Evolutionary conservation across 2,888 invertebrate genomes (phyloP).

Genomic region (Microdon myrmicae): DNA sequence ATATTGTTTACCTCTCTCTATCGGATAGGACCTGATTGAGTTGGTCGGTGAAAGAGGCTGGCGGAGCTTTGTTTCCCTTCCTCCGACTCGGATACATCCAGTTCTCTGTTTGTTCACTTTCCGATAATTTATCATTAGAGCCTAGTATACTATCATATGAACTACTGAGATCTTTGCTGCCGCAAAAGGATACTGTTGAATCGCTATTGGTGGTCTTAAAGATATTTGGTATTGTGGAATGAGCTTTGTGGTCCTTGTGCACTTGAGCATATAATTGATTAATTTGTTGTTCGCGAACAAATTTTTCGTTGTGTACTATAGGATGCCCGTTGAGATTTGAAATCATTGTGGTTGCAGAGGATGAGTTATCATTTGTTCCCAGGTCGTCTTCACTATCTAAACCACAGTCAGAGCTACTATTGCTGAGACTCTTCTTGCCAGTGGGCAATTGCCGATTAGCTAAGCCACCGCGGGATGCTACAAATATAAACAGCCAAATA

Average conservation of each 20-base stretch:
- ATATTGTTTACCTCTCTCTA: slow-evolving; percentile 74
- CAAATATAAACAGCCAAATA: neutral
- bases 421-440: slow-evolving; percentile 69
- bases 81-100: slow-evolving; percentile 67
- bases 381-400: slow-evolving; percentile 67
- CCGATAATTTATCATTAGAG: slow-evolving; percentile 66
- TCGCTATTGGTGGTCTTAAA: slow-evolving; percentile 65
- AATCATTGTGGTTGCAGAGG: slow-evolving; percentile 72
- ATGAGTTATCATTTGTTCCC: slow-evolving; percentile 60
- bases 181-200: slow-evolving; percentile 44
- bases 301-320: slow-evolving; percentile 56
- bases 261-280: slow-evolving; percentile 69
- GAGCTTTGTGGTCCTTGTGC: slow-evolving; percentile 68
- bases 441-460: slow-evolving; percentile 78
- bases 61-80: slow-evolving; percentile 71
- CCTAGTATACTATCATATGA: slow-evolving; percentile 67
- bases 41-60: slow-evolving; percentile 85
- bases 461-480: slow-evolving; percentile 79
- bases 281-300: slow-evolving; percentile 62
- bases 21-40: slow-evolving; percentile 88
- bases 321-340: slow-evolving; percentile 64
- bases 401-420: slow-evolving; percentile 80
- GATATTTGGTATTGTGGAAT: slow-evolving; percentile 61
- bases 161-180: slow-evolving; percentile 60
- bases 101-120: slow-evolving; percentile 65